Evolutionary conservation across 2,888 invertebrate genomes (phyloP).

Genomic region (Pandemis heparana): DNA sequence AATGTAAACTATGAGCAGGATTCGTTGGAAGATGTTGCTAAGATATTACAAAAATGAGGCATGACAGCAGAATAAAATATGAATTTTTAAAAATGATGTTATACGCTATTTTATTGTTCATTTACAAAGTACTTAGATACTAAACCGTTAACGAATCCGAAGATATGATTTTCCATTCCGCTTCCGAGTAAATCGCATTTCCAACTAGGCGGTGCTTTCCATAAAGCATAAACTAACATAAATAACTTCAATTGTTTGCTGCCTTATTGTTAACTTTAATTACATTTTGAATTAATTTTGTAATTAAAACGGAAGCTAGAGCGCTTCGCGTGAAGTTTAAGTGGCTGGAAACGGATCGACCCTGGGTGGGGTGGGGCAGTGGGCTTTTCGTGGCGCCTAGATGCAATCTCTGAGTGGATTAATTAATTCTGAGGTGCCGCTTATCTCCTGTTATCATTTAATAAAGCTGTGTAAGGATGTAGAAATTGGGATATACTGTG

Average conservation of each 20-base stretch:
- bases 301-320: constrained; percentile 87
- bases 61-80: not conserved
- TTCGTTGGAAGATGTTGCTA: not conserved
- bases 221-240: constrained; percentile 86
- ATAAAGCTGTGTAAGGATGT: constrained; percentile 80
- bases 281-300: constrained; percentile 87
- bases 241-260: constrained; percentile 87
- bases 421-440: constrained; percentile 86
- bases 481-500: constrained; percentile 66
- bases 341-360: constrained; percentile 85
- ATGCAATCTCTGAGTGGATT: constrained; percentile 86
- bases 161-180: constrained; percentile 33
- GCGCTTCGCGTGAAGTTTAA: constrained; percentile 86
- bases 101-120: not conserved
- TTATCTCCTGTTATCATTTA: constrained; percentile 85
- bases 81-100: not conserved
- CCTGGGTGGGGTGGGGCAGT: constrained; percentile 64
- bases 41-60: not conserved
- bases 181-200: constrained; percentile 66
- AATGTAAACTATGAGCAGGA: constrained; percentile 5
- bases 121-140: not conserved
- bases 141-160: not conserved
- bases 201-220: constrained; percentile 66
- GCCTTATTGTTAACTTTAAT: constrained; percentile 87
- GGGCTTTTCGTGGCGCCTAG: constrained; percentile 66